Percentiles rank a stretch among this genome's conserved stretches.
phyloP scores from a whole-genome alignment of 2,113 vertebrate species.

The Daboia siamensis region DNA sequence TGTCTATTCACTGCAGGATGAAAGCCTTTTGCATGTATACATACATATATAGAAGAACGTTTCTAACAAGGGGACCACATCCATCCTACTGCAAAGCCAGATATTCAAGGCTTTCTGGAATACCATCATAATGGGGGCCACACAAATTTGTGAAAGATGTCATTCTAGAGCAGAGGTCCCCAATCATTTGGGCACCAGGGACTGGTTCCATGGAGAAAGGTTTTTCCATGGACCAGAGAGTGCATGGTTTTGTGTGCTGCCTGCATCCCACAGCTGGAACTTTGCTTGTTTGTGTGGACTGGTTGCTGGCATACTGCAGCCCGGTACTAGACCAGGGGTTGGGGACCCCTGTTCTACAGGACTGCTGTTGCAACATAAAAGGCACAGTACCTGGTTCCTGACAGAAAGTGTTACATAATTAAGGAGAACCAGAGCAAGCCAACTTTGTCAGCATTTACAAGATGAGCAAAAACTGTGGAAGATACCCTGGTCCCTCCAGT shows the following conservation, averaged over 20 bases:
- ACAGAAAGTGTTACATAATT: not conserved
- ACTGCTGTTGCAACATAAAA: not conserved
- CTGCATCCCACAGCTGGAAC: too few species aligned
- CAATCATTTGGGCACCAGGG: too few species aligned
- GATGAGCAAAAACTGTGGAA: not conserved
- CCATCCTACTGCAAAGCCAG: not conserved
- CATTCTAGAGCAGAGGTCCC: not conserved
- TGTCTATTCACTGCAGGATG: too few species aligned
- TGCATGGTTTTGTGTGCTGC: too few species aligned
- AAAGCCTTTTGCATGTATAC: too few species aligned
- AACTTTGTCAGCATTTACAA: not conserved
- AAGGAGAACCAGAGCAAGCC: not conserved
- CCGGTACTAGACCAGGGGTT: too few species aligned
- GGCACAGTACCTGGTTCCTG: not conserved
- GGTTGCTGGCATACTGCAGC: too few species aligned
- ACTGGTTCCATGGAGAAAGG: too few species aligned
- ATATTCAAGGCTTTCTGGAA: not conserved
- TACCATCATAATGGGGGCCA: not conserved
- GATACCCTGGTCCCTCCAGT: not conserved
- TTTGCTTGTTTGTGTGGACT: too few species aligned
- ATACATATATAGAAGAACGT: not conserved
- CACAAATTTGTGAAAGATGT: not conserved
- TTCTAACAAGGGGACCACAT: not conserved
- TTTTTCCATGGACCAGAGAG: too few species aligned
- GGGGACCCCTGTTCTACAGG: not conserved